Evolutionary conservation across 2,888 invertebrate genomes (phyloP).

Genomic region (Sinhomidia bicolor): DNA sequence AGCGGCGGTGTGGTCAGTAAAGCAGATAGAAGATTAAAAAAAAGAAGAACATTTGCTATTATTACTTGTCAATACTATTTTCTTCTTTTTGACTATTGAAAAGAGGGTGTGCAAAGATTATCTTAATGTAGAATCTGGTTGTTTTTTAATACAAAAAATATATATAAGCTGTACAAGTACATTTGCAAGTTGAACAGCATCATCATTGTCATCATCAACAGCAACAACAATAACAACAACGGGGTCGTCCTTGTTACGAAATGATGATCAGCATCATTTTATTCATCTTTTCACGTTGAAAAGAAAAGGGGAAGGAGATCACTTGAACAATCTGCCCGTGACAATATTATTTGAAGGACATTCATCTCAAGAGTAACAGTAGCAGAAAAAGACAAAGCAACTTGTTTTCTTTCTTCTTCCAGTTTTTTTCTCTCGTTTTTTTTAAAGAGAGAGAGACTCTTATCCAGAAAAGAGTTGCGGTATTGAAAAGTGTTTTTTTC

Average conservation of each 20-base stretch:
- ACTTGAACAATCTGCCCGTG: conserved; percentile 60
- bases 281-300: neutral
- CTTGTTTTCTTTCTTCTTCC: conserved; percentile 3
- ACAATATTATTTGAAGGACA: conserved; percentile 58
- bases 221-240: neutral
- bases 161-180: too few relatives aligned
- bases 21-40: neutral
- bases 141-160: neutral
- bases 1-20: neutral
- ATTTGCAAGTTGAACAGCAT: neutral
- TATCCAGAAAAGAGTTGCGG: conserved; percentile 9
- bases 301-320: neutral
- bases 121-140: neutral
- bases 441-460: conserved; percentile 7
- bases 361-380: neutral
- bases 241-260: neutral
- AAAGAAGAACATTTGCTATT: neutral
- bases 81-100: neutral
- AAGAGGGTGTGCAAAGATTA: neutral
- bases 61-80: neutral
- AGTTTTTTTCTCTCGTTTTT: too few relatives aligned
- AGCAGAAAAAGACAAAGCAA: conserved; percentile 3
- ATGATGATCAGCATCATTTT: conserved; percentile 28
- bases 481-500: conserved; percentile 9
- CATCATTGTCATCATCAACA: neutral